Evolutionary conservation across 2,113 vertebrate genomes (phyloP).

Genomic region (Psophia crepitans): DNA sequence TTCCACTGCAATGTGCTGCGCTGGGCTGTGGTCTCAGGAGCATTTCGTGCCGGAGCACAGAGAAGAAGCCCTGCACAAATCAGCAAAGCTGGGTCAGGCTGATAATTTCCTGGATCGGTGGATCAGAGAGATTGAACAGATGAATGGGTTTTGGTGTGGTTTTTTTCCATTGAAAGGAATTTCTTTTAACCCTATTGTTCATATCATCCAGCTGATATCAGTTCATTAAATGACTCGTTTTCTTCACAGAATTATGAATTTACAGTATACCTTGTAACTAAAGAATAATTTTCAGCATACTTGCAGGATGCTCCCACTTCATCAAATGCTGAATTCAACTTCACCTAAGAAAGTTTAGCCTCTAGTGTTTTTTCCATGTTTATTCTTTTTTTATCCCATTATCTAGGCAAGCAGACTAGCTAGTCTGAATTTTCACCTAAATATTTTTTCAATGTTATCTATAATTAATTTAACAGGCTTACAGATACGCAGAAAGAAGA

Average conservation of each 20-base stretch:
- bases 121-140: not conserved
- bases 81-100: not conserved
- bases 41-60: not conserved
- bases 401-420: not conserved
- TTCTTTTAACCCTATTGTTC: not conserved
- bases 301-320: not conserved
- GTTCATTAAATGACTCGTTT: not conserved
- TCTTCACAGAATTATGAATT: not conserved
- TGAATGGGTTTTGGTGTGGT: not conserved
- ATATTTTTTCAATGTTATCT: not conserved
- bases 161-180: not conserved
- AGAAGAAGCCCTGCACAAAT: not conserved
- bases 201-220: not conserved
- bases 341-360: not conserved
- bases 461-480: not conserved
- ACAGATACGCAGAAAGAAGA: not conserved
- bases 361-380: not conserved
- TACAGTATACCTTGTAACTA: not conserved
- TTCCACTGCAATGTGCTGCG: not conserved
- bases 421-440: not conserved
- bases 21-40: not conserved
- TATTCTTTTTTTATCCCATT: not conserved
- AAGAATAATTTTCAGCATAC: not conserved
- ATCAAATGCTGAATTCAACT: not conserved
- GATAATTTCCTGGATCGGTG: not conserved